Base-by-base conservation (phyloP, 1,140 invertebrate genomes). In the Pentalonia nigronervosa region DNA sequence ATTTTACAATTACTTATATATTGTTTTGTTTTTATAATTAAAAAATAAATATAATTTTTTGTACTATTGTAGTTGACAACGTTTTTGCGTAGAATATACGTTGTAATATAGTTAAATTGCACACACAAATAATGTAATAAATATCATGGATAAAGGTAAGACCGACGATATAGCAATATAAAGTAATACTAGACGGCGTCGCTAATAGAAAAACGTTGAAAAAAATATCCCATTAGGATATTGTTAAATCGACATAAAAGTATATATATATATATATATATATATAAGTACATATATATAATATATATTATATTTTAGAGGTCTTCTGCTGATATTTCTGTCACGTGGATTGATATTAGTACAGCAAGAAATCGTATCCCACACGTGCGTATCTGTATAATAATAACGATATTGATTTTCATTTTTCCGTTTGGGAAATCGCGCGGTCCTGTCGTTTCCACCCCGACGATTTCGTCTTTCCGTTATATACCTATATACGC, bases 161-260 rank as follows among this genome's bases (percentile, higher is more conserved):
- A 41, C 41, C 41, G 41, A 41, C 41, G 41, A 41, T 41, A 41
- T 41, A 41, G 41, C 4, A 41, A 41, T 41, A 41, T 41, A 17
- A 21, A 53, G 4, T 14, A 30, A 30, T 76, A 76, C 4, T 67
- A n/a, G 7, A 76, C n/a, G 30, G 60, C 21, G 7, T 1, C 50
- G 20, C 4, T n/a, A 34, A 76, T n/a, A 76, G 60, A 76, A 76
- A 67, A 67, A 67, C 6, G n/a, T n/a, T 17, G 30, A n/a, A 67
- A n/a, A 67, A n/a, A n/a, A 76, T 76, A 76, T n/a, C n/a, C n/a
- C n/a, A 76, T 76, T n/a, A 76, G n/a, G 60, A 76, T 76, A 76
- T 76, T n/a, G 30, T 30, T 67, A 11, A 67, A 76, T n/a, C 60
- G 60, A 76, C 60, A 76, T 76, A 67, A 76, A 3, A 76, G n/a